phyloP scores from a whole-genome alignment of 2,888 invertebrate species.

The Tetheella fluctuosa region DNA sequence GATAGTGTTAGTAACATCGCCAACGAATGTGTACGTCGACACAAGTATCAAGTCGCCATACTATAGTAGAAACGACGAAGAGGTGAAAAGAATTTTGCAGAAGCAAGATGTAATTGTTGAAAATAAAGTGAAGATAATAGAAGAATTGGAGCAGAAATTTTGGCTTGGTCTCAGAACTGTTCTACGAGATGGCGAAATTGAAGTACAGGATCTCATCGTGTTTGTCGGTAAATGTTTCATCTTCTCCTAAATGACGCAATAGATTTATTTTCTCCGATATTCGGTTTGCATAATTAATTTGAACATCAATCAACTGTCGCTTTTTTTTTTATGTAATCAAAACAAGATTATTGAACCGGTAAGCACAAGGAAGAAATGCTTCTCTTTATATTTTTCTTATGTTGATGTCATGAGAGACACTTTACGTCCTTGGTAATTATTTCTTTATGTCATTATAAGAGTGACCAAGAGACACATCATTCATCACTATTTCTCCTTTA shows the following conservation, averaged over 20 bases:
- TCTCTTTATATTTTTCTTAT: background rate
- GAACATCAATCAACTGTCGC: background rate
- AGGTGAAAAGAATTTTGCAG: slow-evolving; percentile 38
- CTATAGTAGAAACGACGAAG: slow-evolving; percentile 78
- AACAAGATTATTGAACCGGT: background rate
- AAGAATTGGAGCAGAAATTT: slow-evolving; percentile 64
- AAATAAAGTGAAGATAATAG: slow-evolving; percentile 61
- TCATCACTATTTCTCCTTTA: background rate
- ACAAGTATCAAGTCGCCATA: slow-evolving; percentile 70
- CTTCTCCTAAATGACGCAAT: slow-evolving; percentile 18
- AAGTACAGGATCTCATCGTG: slow-evolving; percentile 80
- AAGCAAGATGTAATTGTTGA: slow-evolving; percentile 25
- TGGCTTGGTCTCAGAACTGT: slow-evolving; percentile 74
- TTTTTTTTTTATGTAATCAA: background rate
- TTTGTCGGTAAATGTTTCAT: slow-evolving; percentile 69
- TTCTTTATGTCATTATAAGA: background rate
- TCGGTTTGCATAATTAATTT: background rate
- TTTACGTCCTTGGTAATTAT: background rate
- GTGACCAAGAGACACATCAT: background rate
- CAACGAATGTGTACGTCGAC: slow-evolving; percentile 81
- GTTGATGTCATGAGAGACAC: background rate
- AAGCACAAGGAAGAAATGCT: background rate
- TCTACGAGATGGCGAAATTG: slow-evolving; percentile 70
- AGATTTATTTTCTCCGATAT: slow-evolving; percentile 21
- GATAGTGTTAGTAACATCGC: slow-evolving; percentile 83